A percentile compares a stretch with the other conserved stretches of the same genome.
Evolutionary conservation across 1,140 invertebrate genomes (phyloP).

Genomic region (Drosophila jambulina): DNA sequence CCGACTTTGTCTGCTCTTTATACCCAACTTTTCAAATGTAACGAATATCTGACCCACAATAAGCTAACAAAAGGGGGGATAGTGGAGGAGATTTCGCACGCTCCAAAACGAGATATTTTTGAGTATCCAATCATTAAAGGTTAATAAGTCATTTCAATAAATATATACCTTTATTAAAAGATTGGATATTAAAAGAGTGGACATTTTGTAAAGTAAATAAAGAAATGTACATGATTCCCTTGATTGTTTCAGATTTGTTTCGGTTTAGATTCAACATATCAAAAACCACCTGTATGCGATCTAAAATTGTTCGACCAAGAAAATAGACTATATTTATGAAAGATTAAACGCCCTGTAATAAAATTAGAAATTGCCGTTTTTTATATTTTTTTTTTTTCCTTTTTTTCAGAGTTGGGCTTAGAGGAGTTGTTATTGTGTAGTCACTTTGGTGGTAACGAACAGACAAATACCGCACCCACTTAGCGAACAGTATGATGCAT

Average conservation of each 20-base stretch:
- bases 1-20: conserved; percentile 41
- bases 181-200: not conserved
- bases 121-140: not conserved
- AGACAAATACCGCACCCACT: not conserved
- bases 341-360: not conserved
- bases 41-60: conserved; percentile 69
- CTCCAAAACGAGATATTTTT: not conserved
- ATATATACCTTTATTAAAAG: not conserved
- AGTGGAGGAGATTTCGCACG: not conserved
- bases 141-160: not conserved
- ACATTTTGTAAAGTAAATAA: not conserved
- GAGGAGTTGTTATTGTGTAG: conserved; percentile 6
- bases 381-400: not conserved
- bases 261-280: not conserved
- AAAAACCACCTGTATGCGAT: not conserved
- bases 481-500: conserved; percentile 12
- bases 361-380: not conserved
- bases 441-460: conserved; percentile 18
- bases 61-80: conserved; percentile 13
- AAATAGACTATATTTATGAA: not conserved
- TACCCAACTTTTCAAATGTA: conserved; percentile 57
- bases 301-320: not conserved
- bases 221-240: not conserved
- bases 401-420: conserved; percentile 1
- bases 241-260: too few species aligned